Conservation (phyloP, 2,888 invertebrate genomes). For the Notodonta dromedarius region DNA sequence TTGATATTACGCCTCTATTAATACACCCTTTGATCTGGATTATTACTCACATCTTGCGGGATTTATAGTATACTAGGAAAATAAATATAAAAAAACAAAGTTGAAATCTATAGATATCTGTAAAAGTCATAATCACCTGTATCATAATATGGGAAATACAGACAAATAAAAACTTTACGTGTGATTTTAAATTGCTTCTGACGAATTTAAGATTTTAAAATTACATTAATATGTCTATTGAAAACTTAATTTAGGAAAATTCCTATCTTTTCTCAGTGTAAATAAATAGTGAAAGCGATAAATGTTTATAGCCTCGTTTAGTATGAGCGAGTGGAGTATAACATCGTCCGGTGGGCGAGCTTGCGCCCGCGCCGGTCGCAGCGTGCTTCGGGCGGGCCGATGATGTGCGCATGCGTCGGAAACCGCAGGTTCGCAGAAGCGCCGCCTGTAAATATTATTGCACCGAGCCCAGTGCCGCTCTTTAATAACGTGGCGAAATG, state of each 20-base stretch:
- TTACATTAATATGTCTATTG: conserved; percentile 22
- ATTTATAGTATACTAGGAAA: neutral
- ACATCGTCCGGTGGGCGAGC: conserved; percentile 43
- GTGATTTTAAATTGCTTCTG: neutral
- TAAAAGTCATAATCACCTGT: too few species aligned
- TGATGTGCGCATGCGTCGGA: conserved; percentile 53
- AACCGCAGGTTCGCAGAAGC: conserved; percentile 71
- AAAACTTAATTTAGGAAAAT: conserved; percentile 19
- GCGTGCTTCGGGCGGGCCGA: conserved; percentile 25
- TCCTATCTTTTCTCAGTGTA: conserved; percentile 19
- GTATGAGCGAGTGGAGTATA: conserved; percentile 36
- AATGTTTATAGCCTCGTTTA: conserved; percentile 41
- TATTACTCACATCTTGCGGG: conserved; percentile 16
- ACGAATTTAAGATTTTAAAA: neutral
- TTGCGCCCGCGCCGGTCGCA: conserved; percentile 9
- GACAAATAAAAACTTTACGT: neutral
- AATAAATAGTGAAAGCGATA: conserved; percentile 35
- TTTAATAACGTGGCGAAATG: conserved; percentile 52
- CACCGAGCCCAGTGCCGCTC: conserved; percentile 45
- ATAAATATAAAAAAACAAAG: neutral
- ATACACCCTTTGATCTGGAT: conserved; percentile 37
- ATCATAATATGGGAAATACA: too few species aligned
- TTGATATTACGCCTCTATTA: conserved; percentile 19
- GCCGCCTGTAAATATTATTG: conserved; percentile 65
- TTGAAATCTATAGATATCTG: neutral